Evolutionary conservation across 2,797 vertebrate species (phyloP).

Genomic region (Anguilla anguilla): DNA sequence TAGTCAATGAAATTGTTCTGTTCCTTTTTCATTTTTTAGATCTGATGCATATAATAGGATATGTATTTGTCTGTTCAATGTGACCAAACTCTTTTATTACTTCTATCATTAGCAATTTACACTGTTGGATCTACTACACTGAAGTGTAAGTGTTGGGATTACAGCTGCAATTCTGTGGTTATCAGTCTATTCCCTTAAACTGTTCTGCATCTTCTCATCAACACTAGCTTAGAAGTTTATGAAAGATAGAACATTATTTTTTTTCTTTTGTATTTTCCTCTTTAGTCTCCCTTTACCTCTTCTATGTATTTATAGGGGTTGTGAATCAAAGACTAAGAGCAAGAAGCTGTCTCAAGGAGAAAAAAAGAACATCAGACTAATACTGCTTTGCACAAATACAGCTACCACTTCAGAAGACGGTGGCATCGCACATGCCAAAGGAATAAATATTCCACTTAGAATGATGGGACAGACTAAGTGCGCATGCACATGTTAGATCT

Average conservation of each 20-base stretch:
- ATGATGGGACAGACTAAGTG: background rate
- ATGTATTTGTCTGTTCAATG: background rate
- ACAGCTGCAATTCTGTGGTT: background rate
- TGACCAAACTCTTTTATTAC: background rate
- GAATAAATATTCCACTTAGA: background rate
- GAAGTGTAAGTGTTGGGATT: background rate
- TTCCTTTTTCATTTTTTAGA: background rate
- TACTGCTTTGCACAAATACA: background rate
- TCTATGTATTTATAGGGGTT: conserved; percentile 56
- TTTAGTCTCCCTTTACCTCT: conserved; percentile 27
- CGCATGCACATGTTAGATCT: background rate
- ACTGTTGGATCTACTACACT: background rate
- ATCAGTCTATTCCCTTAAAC: background rate
- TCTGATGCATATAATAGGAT: background rate
- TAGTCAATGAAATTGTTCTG: background rate
- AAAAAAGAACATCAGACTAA: conserved; percentile 46
- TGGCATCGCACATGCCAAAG: background rate
- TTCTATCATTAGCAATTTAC: background rate
- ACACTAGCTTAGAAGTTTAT: conserved; percentile 16
- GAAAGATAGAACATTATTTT: conserved; percentile 38
- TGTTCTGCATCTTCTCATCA: background rate
- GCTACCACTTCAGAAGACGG: background rate
- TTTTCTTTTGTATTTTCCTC: conserved; percentile 23
- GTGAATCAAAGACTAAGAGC: conserved; percentile 39
- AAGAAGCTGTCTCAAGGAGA: conserved; percentile 59